Percentiles rank a stretch among this genome's conserved stretches.
These are phyloP conservation scores for Meriones unguiculatus DNA, from an alignment of 2,113 vertebrate genomes.

Conservation along the genomic window DNA sequence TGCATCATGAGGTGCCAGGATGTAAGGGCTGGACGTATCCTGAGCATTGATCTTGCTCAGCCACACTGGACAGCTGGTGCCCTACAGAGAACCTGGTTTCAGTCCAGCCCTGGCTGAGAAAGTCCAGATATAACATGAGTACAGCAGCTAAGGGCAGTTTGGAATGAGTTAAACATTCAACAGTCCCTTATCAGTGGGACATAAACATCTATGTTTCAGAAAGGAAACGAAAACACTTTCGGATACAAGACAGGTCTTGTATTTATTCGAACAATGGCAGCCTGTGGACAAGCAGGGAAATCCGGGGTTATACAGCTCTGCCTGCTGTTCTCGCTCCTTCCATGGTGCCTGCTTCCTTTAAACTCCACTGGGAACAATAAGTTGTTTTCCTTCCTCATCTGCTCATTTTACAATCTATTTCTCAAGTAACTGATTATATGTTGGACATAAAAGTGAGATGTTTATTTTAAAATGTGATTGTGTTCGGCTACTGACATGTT, in stretches of 20 bases:
- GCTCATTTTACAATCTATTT: constrained; percentile 77
- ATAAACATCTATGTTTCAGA: neutral
- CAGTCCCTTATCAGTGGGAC: neutral
- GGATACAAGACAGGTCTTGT: neutral
- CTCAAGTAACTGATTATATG: constrained; percentile 78
- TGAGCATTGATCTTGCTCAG: accelerated
- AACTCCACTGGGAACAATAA: constrained; percentile 75
- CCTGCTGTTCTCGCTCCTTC: constrained; percentile 5
- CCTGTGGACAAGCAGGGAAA: neutral
- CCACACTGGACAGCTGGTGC: neutral
- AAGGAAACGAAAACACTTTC: neutral
- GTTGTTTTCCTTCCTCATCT: constrained; percentile 77
- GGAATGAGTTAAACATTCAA: neutral
- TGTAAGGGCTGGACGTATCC: accelerated
- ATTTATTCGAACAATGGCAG: neutral
- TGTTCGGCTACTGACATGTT: constrained; percentile 56
- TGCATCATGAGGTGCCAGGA: accelerated
- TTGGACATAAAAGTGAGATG: constrained; percentile 73
- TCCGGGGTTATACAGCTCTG: no score
- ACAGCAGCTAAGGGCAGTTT: neutral
- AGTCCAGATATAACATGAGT: neutral
- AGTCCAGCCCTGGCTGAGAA: neutral
- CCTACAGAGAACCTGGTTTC: neutral
- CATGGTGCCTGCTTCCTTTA: constrained; percentile 66
- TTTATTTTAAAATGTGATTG: constrained; percentile 64